Evolutionary conservation across 2,113 vertebrate species (phyloP), one percentile per base, ranked within the genome.

Genomic region (Galeopterus variegatus): DNA sequence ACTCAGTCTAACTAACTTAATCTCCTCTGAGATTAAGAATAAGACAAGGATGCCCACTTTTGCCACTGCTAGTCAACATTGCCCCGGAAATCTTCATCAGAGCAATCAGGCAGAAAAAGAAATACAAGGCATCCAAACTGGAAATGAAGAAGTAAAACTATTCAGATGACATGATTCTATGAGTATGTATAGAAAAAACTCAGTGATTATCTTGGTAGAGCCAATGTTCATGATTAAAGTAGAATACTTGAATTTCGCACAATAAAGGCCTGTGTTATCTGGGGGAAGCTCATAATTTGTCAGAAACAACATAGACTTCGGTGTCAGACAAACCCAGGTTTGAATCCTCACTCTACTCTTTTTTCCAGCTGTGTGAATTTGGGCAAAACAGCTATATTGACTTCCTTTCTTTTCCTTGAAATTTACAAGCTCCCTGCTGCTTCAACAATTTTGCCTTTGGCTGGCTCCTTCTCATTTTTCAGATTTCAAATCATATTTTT

Each of bases 151-250:
- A 86, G 52, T 45, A 54, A 45, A 62, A 86, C 31, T 69, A 48
- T 58, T 85, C n/a, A 95, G 60, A 41, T 62, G 15, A 54, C 28
- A 64, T 86, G 33, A 28, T 54, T 80, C 41, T 54, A 54, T 36
- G 41, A 41, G 41, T 41, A 41, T 3, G 56, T 58, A 28, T 41
- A 83, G 41, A 91, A 91, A 54, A 60, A 92, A 72, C 28, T 95
- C 1, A 7, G 26, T 86, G 87, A 90, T 96, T 96, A 69, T 69
- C 87, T 58, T 62, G 67, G 76, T 23, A 95, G 54, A 95, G 33
- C 67, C 85, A 90, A 94, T 58, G 67, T 48, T 94, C 19, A n/a
- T 76, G 31, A 95, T 94, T 92, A 92, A 90, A 94, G 36, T 60
- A 96, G 56, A 96, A 88, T 70, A 85, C 28, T 69, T 90, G 2